Conservation (phyloP, 2,113 vertebrate genomes). For the Miniopterus natalensis region DNA sequence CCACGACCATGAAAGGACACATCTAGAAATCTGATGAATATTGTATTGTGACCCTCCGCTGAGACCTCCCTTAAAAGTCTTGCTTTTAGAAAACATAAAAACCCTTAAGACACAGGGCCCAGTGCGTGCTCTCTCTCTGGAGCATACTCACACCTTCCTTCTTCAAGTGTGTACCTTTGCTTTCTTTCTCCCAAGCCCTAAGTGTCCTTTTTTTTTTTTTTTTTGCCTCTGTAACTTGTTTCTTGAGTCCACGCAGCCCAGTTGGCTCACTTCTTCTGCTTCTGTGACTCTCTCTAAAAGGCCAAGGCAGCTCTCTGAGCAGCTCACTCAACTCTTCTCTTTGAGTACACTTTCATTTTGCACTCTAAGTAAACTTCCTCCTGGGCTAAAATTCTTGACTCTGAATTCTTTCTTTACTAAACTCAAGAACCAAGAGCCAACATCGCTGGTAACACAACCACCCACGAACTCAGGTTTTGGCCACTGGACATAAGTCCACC, state of each 20-base stretch:
- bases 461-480: background rate
- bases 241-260: background rate
- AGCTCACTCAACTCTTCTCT: background rate
- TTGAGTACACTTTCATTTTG: background rate
- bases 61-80: background rate
- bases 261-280: background rate
- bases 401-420: background rate
- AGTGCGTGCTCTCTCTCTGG: background rate
- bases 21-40: background rate
- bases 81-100: background rate
- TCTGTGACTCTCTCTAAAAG: background rate
- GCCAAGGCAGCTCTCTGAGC: background rate
- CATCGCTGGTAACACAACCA: background rate
- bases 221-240: background rate
- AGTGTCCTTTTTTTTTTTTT: background rate
- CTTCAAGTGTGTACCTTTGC: background rate
- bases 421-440: background rate
- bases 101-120: background rate
- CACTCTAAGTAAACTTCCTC: background rate
- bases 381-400: background rate
- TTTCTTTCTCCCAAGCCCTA: background rate
- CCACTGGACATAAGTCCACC: background rate
- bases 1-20: background rate
- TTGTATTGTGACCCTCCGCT: background rate
- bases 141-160: background rate